Evolutionary conservation across 2,797 vertebrate species (phyloP).

Genomic region (Oreochromis grahami): DNA sequence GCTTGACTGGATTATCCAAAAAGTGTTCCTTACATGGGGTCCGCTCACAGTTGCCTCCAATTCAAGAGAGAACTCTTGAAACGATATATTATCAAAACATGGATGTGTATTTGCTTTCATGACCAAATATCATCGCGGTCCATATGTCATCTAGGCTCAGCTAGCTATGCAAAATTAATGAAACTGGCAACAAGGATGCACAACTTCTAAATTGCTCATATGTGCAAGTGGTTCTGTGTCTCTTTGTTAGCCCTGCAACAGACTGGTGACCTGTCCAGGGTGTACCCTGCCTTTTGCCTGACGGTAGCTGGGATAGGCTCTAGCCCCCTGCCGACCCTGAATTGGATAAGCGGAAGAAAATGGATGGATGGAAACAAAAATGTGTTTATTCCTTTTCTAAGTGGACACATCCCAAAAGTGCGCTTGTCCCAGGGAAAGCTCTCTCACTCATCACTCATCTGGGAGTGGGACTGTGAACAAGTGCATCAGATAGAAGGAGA

Average conservation of each 20-base stretch:
- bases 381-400: neutral
- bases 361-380: neutral
- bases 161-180: neutral
- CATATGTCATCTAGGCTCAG: neutral
- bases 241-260: neutral
- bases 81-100: rapidly evolving
- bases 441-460: neutral
- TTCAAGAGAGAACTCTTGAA: neutral
- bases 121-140: neutral
- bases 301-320: neutral
- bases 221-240: neutral
- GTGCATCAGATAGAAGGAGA: rapidly evolving
- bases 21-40: neutral
- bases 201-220: neutral
- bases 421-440: neutral
- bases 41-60: neutral
- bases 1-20: neutral
- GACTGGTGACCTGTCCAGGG: neutral
- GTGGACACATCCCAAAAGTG: neutral
- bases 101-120: neutral
- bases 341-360: neutral
- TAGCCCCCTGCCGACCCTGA: neutral
- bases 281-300: neutral
- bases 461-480: neutral
- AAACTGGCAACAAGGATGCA: neutral